Evolutionary conservation across 2,113 vertebrate species (phyloP), one percentile per base, ranked within the genome.

Genomic region (Numenius arquata): DNA sequence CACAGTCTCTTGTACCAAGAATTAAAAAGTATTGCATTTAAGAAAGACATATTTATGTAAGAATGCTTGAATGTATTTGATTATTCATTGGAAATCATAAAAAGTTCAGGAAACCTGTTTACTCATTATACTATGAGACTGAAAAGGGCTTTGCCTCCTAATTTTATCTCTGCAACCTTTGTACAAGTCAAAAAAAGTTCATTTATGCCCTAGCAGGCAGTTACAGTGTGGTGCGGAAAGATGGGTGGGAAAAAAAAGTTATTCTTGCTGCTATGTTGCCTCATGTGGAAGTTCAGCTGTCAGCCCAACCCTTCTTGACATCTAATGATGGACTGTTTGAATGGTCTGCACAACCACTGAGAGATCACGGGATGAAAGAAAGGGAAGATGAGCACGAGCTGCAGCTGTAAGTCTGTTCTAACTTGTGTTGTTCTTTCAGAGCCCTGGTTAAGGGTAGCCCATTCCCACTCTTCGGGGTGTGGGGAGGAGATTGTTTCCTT

Each of bases 1-100:
- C 74, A 63, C 87, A 78, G 67, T 92, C 77, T 92, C 23, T 61
- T 95, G 77, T 95, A 94, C 89, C 91, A 95, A 85, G 92, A 87
- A 87, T 72, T 86, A 78, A 90, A 92, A 78, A 74, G 16, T 47
- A 38, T 12, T 92, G 61, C 79, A 62, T 96, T 95, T 90, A 29
- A 92, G 88, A 90, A 75, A 77, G 56, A 66, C 27, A 3, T 88
- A 29, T 15, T 83, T 88, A 66, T 83, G 47, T 88, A 52, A 45
- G 90, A 95, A 53, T 92, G 68, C 19, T 77, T 89, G 70, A 93
- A 55, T 96, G 61, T 96, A 74, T 96, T 75, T 94, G 72, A 25
- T 79, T 81, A 73, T 95, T 92, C 47, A 23, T 45, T 79, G 66
- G 67, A 91, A 93, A 67, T 80, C 23, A 61, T 68, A 89, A 67